Evolutionary conservation across 2,113 vertebrate species (phyloP), one percentile per base, ranked within the genome.

Genomic region (Azemiops feae): DNA sequence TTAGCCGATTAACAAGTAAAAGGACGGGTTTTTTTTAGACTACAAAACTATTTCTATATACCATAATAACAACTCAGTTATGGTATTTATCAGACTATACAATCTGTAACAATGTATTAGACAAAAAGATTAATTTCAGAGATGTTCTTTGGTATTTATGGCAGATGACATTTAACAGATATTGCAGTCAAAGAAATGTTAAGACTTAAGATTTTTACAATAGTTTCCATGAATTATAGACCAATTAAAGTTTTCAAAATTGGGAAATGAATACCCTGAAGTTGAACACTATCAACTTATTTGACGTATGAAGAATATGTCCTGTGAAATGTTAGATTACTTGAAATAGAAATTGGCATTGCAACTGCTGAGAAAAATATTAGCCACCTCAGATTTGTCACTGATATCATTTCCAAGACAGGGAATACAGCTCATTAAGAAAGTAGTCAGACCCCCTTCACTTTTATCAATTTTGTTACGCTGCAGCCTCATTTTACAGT

Each of bases 51-150:
- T 50, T 64, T 88, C 45, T 92, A 53, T 64, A 60, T 52, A 92
- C 23, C 87, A 60, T 34, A 87, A 34, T 87, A 87, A 53, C 45
- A 88, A 43, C 7, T 50, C 88, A 92, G 53, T 23, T 23, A 88
- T 92, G 22, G 7, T 92, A 88, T 88, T 92, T 34, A 92, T 88
- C 91, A 88, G 22, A 69, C 22, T 92, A 60, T 16, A 43, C n/a
- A 53, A 14, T 20, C 50, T 91, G 14, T 69, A 88, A 69, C 8
- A 54, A 50, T 50, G 52, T 88, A 92, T 92, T 88, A 69, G n/a
- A 39, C 87, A 88, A 74, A 88, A 92, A 69, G 14, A 60, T 88
- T 88, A 92, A 92, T 88, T 92, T 43, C 25, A 92, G 58, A 53
- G 47, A 87, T 39, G 57, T 92, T 53, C 14, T 92, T 92, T 23